phyloP scores from a whole-genome alignment of 2,888 invertebrate genomes.

The Idaea biselata region DNA sequence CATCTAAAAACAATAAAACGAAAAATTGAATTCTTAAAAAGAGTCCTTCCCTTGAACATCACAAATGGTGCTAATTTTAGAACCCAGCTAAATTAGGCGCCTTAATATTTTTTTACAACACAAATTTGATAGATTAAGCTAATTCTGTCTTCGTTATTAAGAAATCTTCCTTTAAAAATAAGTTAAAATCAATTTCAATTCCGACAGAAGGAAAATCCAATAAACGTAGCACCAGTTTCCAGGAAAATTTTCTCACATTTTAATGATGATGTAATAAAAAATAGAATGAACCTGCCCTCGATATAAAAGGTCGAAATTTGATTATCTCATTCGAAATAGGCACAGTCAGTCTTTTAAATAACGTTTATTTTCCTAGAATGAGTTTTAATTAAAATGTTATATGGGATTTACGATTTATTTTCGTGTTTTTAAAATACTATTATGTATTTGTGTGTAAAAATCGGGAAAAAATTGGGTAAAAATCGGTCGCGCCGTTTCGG shows the following conservation, averaged over 20 bases:
- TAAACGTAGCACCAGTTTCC: slow-evolving; percentile 19
- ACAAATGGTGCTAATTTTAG: not conserved
- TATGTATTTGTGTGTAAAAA: too few species aligned
- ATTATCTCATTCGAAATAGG: slow-evolving; percentile 8
- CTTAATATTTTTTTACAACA: not conserved
- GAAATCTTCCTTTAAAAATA: not conserved
- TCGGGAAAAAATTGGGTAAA: too few species aligned
- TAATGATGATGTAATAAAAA: slow-evolving; percentile 17
- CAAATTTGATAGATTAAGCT: not conserved
- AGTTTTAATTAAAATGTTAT: too few species aligned
- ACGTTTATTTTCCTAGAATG: not conserved
- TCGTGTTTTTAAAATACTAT: too few species aligned
- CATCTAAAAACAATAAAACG: too few species aligned
- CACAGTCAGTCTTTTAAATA: slow-evolving; percentile 7
- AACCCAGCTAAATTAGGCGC: not conserved
- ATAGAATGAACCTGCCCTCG: slow-evolving; percentile 9
- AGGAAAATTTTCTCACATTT: slow-evolving; percentile 11
- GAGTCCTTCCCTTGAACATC: too few species aligned
- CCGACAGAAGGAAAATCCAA: slow-evolving; percentile 14
- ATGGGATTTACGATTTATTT: too few species aligned
- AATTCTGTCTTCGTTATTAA: not conserved
- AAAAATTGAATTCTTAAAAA: too few species aligned
- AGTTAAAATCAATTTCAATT: not conserved
- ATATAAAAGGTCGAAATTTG: slow-evolving; percentile 11
- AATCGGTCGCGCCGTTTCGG: too few species aligned